Percentiles rank a stretch among this genome's conserved stretches.
Evolutionary conservation across 2,888 invertebrate species (phyloP).

Genomic region (Clivina fossor): DNA sequence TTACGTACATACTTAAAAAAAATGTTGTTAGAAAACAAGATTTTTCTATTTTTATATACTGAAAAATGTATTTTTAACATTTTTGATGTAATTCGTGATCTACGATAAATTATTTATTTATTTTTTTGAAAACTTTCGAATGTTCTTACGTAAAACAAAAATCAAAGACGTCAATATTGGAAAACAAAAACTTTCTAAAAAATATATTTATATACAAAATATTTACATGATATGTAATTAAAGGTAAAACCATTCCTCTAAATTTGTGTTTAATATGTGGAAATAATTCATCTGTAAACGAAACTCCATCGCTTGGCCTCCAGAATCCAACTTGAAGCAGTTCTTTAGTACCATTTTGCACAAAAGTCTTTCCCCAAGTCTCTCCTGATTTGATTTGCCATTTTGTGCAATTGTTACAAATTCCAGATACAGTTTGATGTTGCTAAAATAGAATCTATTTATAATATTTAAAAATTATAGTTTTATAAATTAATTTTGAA

Average conservation of each 20-base stretch:
- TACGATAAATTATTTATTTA: no score
- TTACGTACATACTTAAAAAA: no score
- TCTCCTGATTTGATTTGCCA: conserved; percentile 62
- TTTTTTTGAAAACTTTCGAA: conserved; percentile 13
- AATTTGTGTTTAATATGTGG: conserved; percentile 81
- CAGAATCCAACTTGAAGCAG: conserved; percentile 68
- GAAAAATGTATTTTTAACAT: no score
- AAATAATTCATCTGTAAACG: conserved; percentile 70
- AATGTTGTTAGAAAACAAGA: no score
- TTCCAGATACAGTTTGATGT: conserved; percentile 47
- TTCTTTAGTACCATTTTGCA: conserved; percentile 41
- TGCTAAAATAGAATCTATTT: conserved; percentile 45
- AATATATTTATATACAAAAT: not conserved
- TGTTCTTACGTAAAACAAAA: conserved; percentile 7
- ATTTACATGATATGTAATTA: conserved; percentile 77
- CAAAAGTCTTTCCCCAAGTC: conserved; percentile 56
- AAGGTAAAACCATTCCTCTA: conserved; percentile 69
- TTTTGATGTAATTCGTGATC: no score
- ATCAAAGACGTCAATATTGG: no score
- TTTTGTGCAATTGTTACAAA: conserved; percentile 59
- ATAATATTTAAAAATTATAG: not conserved
- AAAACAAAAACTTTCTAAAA: no score
- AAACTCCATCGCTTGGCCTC: conserved; percentile 70
- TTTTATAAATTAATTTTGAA: not conserved
- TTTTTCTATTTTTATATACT: no score